A percentile compares a stretch with the other conserved stretches of the same genome.
phyloP scores from a whole-genome alignment of 2,113 vertebrate genomes.

The Sylvicapra grimmia region DNA sequence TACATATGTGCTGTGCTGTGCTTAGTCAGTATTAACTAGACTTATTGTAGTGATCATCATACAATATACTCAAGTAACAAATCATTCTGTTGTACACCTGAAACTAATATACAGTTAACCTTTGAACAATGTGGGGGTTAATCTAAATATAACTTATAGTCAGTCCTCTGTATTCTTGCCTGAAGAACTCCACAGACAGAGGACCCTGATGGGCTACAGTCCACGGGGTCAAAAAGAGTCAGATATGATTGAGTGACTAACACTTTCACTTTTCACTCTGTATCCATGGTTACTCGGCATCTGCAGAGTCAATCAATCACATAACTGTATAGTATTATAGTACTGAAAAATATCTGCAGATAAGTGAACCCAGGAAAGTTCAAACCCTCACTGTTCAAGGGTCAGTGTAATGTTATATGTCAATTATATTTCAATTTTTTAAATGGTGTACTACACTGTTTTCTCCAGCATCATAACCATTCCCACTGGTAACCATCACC shows the following conservation, averaged over 20 bases:
- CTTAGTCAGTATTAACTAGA: neutral
- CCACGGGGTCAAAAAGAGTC: neutral
- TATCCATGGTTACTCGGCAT: neutral
- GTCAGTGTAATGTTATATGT: neutral
- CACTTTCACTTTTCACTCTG: neutral
- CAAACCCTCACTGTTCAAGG: neutral
- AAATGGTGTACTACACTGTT: neutral
- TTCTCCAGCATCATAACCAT: neutral
- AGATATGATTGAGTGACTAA: neutral
- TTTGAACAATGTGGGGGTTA: neutral
- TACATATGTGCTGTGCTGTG: neutral
- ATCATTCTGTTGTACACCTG: neutral
- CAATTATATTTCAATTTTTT: neutral
- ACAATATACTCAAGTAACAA: neutral
- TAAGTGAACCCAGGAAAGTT: neutral
- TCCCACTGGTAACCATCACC: neutral
- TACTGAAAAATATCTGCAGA: neutral
- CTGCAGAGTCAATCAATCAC: neutral
- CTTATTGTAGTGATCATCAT: neutral
- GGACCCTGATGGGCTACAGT: neutral
- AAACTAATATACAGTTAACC: neutral
- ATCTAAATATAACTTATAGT: neutral
- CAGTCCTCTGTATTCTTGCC: neutral
- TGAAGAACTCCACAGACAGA: neutral
- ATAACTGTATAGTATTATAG: neutral